These are phyloP conservation scores for Polypedilum vanderplanki DNA, from an alignment of 1,140 invertebrate genomes.

Conservation along the genomic window DNA sequence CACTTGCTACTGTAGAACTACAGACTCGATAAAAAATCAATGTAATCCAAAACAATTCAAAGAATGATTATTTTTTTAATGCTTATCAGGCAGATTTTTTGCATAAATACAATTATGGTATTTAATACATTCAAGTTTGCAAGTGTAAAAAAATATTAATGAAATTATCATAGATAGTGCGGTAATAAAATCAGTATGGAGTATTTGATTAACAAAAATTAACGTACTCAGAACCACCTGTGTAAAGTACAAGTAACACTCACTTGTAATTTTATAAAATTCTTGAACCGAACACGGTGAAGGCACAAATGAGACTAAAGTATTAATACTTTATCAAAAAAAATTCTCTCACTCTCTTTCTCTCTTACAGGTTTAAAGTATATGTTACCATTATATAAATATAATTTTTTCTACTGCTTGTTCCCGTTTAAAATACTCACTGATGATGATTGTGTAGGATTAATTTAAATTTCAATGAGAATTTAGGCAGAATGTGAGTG, in stretches of 20 bases:
- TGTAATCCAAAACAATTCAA: neutral
- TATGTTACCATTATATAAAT: neutral
- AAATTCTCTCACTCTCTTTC: neutral
- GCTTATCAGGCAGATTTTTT: neutral
- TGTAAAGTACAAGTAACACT: neutral
- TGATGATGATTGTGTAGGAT: neutral
- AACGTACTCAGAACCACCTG: neutral
- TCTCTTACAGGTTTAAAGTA: no score
- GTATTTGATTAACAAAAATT: no score
- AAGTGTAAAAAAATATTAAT: neutral
- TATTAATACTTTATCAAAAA: neutral
- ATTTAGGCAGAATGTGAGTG: neutral
- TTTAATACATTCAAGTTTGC: neutral
- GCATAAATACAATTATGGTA: neutral
- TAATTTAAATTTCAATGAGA: conserved; percentile 12
- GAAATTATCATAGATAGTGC: no score
- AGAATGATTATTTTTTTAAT: neutral
- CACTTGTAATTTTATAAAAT: neutral
- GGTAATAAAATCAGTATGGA: no score
- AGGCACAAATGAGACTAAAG: conserved; percentile 8
- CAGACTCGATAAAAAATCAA: neutral
- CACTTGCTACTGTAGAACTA: neutral
- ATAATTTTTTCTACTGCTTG: neutral
- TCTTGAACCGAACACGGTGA: neutral
- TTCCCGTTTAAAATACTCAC: neutral